Evolutionary conservation across 2,888 invertebrate genomes (phyloP).

Genomic region (Ophion ventricosus): DNA sequence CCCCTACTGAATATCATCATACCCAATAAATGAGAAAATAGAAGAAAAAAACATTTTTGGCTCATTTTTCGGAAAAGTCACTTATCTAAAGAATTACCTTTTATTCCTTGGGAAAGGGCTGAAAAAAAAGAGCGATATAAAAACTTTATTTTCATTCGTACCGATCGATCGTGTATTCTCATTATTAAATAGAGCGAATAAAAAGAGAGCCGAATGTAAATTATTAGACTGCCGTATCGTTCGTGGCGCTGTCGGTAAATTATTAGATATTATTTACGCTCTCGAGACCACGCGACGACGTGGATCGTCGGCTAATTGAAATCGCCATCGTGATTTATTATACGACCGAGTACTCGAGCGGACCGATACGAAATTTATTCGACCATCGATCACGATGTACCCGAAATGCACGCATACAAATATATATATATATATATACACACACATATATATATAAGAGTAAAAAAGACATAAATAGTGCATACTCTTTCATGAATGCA

Average conservation of each 20-base stretch:
- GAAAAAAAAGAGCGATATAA: no score
- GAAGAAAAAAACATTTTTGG: no score
- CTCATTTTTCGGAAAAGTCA: no score
- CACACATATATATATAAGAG: neutral
- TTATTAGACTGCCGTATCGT: constrained; percentile 54
- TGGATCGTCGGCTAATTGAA: constrained; percentile 69
- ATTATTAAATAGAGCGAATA: neutral
- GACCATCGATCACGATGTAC: constrained; percentile 67
- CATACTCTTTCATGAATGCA: neutral
- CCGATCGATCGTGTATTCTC: no score
- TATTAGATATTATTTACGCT: constrained; percentile 67
- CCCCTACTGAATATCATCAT: no score
- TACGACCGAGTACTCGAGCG: constrained; percentile 46
- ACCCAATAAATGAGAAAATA: no score
- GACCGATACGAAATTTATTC: constrained; percentile 67
- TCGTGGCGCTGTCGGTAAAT: constrained; percentile 53
- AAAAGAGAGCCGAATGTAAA: constrained; percentile 48
- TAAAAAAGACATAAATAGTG: neutral
- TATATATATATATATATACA: neutral
- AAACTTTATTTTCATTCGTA: no score
- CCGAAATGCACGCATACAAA: constrained; percentile 9
- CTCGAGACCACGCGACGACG: constrained; percentile 62
- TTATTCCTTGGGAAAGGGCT: neutral
- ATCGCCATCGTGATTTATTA: constrained; percentile 69
- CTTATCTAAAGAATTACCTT: no score